Conservation (phyloP, 2,113 vertebrate genomes). For the Plotosus lineatus region DNA sequence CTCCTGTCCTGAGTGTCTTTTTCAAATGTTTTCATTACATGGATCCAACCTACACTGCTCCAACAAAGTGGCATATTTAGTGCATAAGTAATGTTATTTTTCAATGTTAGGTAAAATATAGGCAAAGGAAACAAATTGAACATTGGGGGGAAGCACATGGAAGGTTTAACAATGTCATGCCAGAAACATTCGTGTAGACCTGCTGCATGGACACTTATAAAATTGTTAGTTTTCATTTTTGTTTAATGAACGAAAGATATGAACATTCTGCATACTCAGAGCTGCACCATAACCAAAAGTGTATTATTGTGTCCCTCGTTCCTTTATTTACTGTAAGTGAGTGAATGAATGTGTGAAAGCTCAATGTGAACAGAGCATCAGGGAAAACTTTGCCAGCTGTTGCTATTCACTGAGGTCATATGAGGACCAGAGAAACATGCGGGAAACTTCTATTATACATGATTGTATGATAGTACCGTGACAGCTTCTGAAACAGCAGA, state of each 20-base stretch:
- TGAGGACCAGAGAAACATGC: conserved; percentile 53
- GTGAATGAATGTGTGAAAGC: conserved; percentile 59
- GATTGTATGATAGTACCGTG: conserved; percentile 62
- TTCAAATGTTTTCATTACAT: too few relatives aligned
- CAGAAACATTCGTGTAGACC: too few relatives aligned
- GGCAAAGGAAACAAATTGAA: background rate
- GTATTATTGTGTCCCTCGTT: conserved; percentile 5
- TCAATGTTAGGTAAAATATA: background rate
- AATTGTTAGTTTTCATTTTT: background rate
- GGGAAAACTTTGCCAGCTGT: conserved; percentile 61
- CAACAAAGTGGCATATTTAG: background rate
- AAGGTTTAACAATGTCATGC: background rate
- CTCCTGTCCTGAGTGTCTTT: too few relatives aligned
- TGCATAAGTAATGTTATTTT: background rate
- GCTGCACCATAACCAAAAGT: conserved; percentile 38
- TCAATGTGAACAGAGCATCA: conserved; percentile 64
- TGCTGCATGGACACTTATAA: background rate
- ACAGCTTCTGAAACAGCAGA: conserved; percentile 63
- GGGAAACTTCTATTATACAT: conserved; percentile 65
- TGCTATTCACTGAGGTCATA: conserved; percentile 47
- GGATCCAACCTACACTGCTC: background rate
- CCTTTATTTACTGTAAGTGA: conserved; percentile 22
- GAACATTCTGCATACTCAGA: background rate
- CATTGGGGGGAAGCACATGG: background rate
- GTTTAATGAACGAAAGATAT: conserved; percentile 5